These are phyloP conservation scores for Pteropus rufus DNA, from an alignment of 2,797 vertebrate species.

Conservation along the genomic window DNA sequence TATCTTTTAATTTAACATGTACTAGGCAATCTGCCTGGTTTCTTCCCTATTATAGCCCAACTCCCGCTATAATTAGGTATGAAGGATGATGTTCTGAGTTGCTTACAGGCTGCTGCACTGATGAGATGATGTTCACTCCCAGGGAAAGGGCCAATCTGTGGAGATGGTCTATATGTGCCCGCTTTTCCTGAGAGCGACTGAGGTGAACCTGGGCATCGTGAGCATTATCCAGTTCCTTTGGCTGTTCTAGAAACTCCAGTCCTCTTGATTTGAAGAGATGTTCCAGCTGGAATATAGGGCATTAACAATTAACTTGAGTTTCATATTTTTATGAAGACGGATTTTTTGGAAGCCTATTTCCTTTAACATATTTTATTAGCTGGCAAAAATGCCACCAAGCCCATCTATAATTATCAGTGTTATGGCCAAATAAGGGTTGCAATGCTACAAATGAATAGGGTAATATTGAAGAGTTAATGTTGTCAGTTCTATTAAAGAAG, in stretches of 20 bases:
- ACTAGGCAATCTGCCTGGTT: neutral
- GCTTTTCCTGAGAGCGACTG: slow-evolving; percentile 80
- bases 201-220: slow-evolving; percentile 77
- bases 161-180: slow-evolving; percentile 83
- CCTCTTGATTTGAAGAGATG: slow-evolving; percentile 78
- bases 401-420: neutral
- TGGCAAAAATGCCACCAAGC: neutral
- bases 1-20: neutral
- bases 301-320: neutral
- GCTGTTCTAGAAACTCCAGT: slow-evolving; percentile 73
- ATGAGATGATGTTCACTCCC: slow-evolving; percentile 84
- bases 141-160: slow-evolving; percentile 82
- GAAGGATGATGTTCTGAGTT: neutral
- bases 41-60: neutral
- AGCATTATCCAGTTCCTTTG: slow-evolving; percentile 67
- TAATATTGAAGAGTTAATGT: neutral
- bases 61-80: neutral
- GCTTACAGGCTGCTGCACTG: slow-evolving; percentile 84
- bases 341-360: neutral
- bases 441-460: neutral
- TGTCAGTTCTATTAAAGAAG: neutral
- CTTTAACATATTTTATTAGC: neutral
- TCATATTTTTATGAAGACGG: neutral
- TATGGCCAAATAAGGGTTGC: neutral
- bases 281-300: slow-evolving; percentile 82